These are phyloP conservation scores for Drosophila willistoni DNA, from an alignment of 1,140 invertebrate species.

Conservation along the genomic window DNA sequence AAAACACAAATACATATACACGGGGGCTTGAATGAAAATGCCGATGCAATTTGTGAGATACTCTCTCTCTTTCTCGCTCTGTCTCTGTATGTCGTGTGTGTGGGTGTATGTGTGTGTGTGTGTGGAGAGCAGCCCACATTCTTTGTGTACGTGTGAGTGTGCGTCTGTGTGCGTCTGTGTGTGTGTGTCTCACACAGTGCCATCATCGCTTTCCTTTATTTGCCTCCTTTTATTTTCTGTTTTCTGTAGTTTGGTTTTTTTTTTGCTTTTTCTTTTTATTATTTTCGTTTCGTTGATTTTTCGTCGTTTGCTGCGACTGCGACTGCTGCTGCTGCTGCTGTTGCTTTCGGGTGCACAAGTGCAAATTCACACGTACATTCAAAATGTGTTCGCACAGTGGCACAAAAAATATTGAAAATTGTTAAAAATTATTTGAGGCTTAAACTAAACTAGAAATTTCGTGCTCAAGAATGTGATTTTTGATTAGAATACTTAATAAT, in stretches of 20 bases:
- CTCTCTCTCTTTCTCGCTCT: constrained; percentile 16
- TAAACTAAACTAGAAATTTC: too few relatives aligned
- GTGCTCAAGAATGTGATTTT: too few relatives aligned
- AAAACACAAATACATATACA: constrained; percentile 24
- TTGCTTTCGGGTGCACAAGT: constrained; percentile 73
- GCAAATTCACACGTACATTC: constrained; percentile 80
- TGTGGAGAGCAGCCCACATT: constrained; percentile 10
- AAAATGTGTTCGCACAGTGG: constrained; percentile 72
- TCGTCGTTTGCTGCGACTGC: constrained; percentile 27
- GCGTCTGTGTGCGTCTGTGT: not conserved
- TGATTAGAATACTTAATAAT: too few relatives aligned
- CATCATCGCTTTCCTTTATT: constrained; percentile 72
- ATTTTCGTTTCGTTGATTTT: constrained; percentile 44
- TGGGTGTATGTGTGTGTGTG: constrained; percentile 17
- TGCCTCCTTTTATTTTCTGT: constrained; percentile 65
- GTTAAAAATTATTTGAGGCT: not conserved
- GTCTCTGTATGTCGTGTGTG: constrained; percentile 18
- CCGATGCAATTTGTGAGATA: constrained; percentile 69
- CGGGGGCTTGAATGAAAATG: constrained; percentile 76
- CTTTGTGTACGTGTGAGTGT: not conserved
- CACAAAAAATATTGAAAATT: constrained; percentile 28
- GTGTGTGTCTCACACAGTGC: constrained; percentile 52
- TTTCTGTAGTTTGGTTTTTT: constrained; percentile 54
- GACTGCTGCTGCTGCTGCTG: constrained; percentile 19
- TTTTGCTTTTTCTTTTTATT: constrained; percentile 37